Conservation (phyloP, 35 echinoderm and acorn worm species). For the Hemicentrotus pulcherrimus region DNA sequence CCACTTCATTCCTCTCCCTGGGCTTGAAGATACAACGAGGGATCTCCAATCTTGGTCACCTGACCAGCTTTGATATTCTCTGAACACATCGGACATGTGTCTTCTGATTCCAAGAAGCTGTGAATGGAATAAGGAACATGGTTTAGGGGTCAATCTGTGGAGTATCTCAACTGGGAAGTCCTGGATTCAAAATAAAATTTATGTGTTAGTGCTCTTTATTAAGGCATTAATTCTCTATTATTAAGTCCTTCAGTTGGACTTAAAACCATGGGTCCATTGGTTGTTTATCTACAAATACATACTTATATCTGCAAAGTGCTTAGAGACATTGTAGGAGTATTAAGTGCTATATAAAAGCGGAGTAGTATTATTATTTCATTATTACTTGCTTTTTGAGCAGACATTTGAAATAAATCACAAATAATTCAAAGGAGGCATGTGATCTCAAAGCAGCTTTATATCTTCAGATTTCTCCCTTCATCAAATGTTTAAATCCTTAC, state of each 20-base stretch:
- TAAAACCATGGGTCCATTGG: neutral
- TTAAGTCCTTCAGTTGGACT: neutral
- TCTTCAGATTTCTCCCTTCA: too few species aligned
- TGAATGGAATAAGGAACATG: neutral
- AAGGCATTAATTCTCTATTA: neutral
- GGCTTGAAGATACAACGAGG: slow-evolving; percentile 75
- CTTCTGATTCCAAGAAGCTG: slow-evolving; percentile 86
- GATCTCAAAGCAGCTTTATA: too few species aligned
- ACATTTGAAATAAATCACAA: too few species aligned
- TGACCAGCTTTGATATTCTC: slow-evolving; percentile 63
- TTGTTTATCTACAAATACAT: neutral
- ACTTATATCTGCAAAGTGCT: too few species aligned
- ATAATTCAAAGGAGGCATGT: too few species aligned
- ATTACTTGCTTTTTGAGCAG: too few species aligned
- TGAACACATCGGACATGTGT: slow-evolving; percentile 96
- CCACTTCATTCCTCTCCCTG: slow-evolving; percentile 65
- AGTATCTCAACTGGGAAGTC: neutral
- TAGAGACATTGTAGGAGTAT: too few species aligned
- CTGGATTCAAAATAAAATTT: neutral
- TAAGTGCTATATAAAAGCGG: too few species aligned
- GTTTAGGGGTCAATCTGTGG: neutral
- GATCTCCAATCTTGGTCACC: slow-evolving; percentile 81
- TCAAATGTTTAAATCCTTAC: too few species aligned
- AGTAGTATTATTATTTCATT: too few species aligned
- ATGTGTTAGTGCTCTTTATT: neutral